A percentile compares a stretch with the other conserved stretches of the same genome.
phyloP scores from a whole-genome alignment of 2,113 vertebrate genomes.

The Propithecus coquereli region DNA sequence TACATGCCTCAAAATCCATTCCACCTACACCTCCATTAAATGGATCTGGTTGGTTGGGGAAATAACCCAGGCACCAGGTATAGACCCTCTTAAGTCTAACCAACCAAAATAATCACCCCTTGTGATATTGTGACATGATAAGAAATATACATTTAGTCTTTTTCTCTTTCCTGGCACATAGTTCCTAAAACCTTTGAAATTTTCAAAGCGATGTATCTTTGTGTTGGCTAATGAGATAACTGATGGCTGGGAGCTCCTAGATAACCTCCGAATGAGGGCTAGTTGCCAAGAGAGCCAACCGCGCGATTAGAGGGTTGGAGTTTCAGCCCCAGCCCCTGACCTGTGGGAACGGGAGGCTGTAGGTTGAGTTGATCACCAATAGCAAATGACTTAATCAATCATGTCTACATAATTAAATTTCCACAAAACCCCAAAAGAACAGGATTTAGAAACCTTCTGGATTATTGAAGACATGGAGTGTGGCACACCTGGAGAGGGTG shows the following conservation, averaged over 20 bases:
- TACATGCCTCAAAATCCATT: not conserved
- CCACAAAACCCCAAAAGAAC: not conserved
- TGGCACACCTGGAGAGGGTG: rapidly evolving
- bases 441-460: not conserved
- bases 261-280: not conserved
- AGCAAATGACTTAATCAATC: not conserved
- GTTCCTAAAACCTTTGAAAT: not conserved
- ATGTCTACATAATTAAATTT: not conserved
- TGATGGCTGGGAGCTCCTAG: rapidly evolving
- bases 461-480: not conserved
- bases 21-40: not conserved
- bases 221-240: not conserved
- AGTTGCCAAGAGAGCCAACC: not conserved
- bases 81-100: not conserved
- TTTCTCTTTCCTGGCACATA: not conserved
- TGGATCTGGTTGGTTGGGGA: not conserved
- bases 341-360: not conserved
- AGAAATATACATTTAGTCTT: not conserved
- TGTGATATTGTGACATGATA: not conserved
- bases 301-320: not conserved
- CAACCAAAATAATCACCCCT: not conserved
- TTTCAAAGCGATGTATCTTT: not conserved
- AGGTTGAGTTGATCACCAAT: not conserved
- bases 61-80: not conserved
- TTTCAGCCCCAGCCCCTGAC: not conserved